Percentiles rank a stretch among this genome's conserved stretches.
These are phyloP conservation scores for Druon quercuslanigerum DNA, from an alignment of 1,140 invertebrate genomes.

Conservation along the genomic window DNA sequence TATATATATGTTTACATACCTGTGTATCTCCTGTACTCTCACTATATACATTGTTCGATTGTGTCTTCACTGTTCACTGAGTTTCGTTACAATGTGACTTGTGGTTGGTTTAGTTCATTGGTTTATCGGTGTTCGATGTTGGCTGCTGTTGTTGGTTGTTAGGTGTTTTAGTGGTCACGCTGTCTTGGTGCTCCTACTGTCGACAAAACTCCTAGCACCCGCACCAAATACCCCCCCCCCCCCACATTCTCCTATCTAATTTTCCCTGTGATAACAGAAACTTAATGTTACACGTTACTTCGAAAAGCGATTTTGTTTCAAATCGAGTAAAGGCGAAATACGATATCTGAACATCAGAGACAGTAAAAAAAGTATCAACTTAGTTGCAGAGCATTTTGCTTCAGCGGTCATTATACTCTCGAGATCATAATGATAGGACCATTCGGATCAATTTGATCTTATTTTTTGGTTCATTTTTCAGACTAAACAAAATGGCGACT, in stretches of 20 bases:
- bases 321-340: too few relatives aligned
- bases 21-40: conserved; percentile 21
- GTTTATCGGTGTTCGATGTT: conserved; percentile 74
- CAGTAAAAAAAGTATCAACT: too few relatives aligned
- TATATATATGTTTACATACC: conserved; percentile 33
- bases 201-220: conserved; percentile 62
- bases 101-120: conserved; percentile 72
- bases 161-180: conserved; percentile 74
- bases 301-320: too few relatives aligned
- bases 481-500: too few relatives aligned
- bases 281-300: background rate
- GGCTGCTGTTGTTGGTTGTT: conserved; percentile 74
- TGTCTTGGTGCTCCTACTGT: conserved; percentile 68
- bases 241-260: background rate
- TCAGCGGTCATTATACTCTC: too few relatives aligned
- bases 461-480: too few relatives aligned
- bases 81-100: conserved; percentile 71
- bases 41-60: conserved; percentile 56
- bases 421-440: too few relatives aligned
- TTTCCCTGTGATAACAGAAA: background rate
- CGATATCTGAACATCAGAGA: too few relatives aligned
- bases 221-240: conserved; percentile 46
- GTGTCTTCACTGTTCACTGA: conserved; percentile 69
- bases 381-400: too few relatives aligned
- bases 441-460: too few relatives aligned